phyloP scores from a whole-genome alignment of 2,113 vertebrate genomes.

The Herpetotheres cachinnans region DNA sequence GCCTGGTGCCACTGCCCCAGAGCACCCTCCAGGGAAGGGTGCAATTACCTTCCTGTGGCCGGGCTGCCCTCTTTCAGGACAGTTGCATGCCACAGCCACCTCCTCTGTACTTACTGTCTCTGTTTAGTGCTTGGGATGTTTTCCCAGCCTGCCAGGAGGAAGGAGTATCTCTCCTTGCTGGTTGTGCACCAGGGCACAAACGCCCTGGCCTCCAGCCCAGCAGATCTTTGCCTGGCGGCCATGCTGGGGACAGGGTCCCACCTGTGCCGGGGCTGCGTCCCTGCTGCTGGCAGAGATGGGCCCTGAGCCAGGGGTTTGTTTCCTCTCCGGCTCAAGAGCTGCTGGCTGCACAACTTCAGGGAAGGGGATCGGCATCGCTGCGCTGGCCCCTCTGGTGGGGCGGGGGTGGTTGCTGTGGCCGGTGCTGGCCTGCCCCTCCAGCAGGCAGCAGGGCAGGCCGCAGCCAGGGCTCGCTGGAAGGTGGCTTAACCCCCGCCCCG shows the following conservation, averaged over 20 bases:
- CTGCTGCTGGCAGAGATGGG: background rate
- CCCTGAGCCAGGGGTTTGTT: background rate
- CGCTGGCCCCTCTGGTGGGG: background rate
- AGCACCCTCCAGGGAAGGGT: background rate
- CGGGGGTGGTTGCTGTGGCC: background rate
- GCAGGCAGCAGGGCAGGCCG: background rate
- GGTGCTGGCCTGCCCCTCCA: background rate
- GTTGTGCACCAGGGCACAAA: background rate
- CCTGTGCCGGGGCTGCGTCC: background rate
- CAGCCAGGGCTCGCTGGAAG: background rate
- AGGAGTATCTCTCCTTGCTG: background rate
- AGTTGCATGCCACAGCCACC: fast-evolving
- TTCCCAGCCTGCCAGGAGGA: background rate
- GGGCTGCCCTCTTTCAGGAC: background rate
- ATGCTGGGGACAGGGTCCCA: background rate
- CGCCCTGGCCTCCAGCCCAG: background rate
- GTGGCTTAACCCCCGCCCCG: background rate
- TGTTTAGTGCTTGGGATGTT: background rate
- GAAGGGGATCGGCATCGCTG: background rate
- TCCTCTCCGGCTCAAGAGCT: background rate
- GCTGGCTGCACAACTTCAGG: background rate
- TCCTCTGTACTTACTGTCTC: fast-evolving
- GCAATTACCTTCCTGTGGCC: fast-evolving
- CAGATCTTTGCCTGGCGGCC: background rate
- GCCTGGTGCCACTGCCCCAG: background rate